A percentile compares a stretch with the other conserved stretches of the same genome.
These are phyloP conservation scores for Amiota communis DNA, from an alignment of 2,888 invertebrate species.

Conservation along the genomic window DNA sequence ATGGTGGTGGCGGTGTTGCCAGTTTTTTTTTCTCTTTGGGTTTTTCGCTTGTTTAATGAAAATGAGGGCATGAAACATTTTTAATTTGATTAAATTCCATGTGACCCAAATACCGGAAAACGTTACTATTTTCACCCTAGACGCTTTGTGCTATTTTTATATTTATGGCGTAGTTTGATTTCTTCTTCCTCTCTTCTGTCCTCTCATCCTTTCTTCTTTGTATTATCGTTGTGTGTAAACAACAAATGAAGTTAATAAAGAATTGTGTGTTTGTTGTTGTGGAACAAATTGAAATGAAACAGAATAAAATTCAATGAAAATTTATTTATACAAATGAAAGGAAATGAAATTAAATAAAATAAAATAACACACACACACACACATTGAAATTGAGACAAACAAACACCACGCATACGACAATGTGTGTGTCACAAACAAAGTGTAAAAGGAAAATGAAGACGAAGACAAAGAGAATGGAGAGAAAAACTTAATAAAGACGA, in stretches of 20 bases:
- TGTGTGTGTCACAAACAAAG: too few species aligned
- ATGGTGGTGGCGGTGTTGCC: not conserved
- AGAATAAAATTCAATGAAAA: not conserved
- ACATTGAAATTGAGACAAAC: not conserved
- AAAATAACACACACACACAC: not conserved
- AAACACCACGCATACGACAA: not conserved
- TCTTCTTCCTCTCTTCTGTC: conserved; percentile 26
- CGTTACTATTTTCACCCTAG: conserved; percentile 61
- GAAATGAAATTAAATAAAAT: not conserved
- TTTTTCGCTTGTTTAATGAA: not conserved
- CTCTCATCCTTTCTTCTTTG: not conserved
- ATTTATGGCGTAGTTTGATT: conserved; percentile 31
- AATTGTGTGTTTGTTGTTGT: too few species aligned
- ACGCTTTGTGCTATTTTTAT: conserved; percentile 36
- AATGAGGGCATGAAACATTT: conserved; percentile 51
- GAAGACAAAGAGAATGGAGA: too few species aligned
- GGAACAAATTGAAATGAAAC: not conserved
- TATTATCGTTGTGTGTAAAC: not conserved
- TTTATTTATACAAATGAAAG: not conserved
- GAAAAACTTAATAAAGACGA: too few species aligned
- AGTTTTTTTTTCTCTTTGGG: too few species aligned
- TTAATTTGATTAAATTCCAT: conserved; percentile 70
- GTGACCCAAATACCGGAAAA: conserved; percentile 67
- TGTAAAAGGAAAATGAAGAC: too few species aligned
- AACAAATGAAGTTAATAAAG: too few species aligned